Base-by-base conservation (phyloP, 2,113 vertebrate genomes). In the Triplophysa dalaica region DNA sequence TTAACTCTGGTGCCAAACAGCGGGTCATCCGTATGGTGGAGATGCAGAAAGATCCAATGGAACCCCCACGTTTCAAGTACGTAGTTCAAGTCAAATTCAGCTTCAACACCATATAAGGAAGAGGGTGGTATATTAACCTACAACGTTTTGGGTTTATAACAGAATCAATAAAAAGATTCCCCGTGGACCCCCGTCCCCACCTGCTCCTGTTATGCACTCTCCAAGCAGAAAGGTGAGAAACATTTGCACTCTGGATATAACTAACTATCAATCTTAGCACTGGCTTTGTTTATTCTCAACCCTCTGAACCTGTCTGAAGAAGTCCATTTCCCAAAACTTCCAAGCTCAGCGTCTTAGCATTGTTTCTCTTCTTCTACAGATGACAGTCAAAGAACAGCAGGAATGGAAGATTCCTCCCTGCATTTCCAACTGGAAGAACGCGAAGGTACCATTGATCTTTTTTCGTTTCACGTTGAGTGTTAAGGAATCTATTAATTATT, bases 161-260 rank as follows among this genome's bases (percentile, higher is more conserved):
- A 99, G 97, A 87, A 99, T 99, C 88, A 99, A 99, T 87, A 99
- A 99, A 90, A 99, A 99, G 92, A 99, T 99, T 89, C 97, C 97
- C 0, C 93, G 97, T 7, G 97, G 97, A 14, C 97, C 97, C 2
- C 98, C 98, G 0, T 99, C 98, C 76, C 98, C 97, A 41, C 98
- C 98, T 14, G 96, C 96, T 8, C 97, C 98, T n/a, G 98, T 99
- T 72, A 98, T 99, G 97, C 97, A 99, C 80, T 99, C 98, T 81
- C 97, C 97, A 26, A 99, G 97, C 86, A 95, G 98, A 91, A 98
- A 99, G 96, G 96, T 98, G 92, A 2, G n/a, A 2, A 58, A 73
- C 11, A 45, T 10, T 45, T 11, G 2, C 43, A 12, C 12, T 45
- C 13, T 48, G 2, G 5, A 22, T 63, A 26, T n/a, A 2, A 1